phyloP scores from a whole-genome alignment of 2,113 vertebrate genomes.

The Mus spicilegus region DNA sequence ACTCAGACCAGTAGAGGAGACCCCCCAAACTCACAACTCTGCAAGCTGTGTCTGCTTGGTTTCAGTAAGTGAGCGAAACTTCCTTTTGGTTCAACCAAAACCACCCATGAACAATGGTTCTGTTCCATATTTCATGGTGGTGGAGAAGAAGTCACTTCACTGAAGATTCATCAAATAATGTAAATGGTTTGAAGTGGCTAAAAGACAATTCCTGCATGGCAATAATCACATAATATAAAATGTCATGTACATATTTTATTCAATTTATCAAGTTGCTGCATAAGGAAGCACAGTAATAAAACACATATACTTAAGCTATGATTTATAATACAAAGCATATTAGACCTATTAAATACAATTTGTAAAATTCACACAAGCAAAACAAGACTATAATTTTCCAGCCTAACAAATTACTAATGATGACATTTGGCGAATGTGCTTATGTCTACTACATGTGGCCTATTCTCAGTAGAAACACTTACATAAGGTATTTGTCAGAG shows the following conservation, averaged over 20 bases:
- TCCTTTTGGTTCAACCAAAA: too few relatives aligned
- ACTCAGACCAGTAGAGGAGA: too few relatives aligned
- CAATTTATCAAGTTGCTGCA: neutral
- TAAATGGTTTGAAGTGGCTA: neutral
- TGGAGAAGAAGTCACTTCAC: neutral
- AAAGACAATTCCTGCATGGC: neutral
- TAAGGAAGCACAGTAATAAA: neutral
- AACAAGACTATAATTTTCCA: constrained; percentile 13
- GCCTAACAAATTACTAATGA: neutral
- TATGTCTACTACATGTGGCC: neutral
- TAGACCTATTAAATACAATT: neutral
- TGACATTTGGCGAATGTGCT: neutral
- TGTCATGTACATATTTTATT: neutral
- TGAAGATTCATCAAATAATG: neutral
- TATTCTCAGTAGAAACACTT: neutral
- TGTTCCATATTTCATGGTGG: neutral
- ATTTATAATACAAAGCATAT: neutral
- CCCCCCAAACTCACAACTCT: neutral
- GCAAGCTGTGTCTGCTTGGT: neutral
- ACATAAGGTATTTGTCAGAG: neutral
- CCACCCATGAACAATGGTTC: neutral
- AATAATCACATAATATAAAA: neutral
- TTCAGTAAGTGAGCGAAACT: neutral
- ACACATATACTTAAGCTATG: neutral
- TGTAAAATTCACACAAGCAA: constrained; percentile 11